Percentiles rank a stretch among this genome's conserved stretches.
Evolutionary conservation across 2,113 vertebrate genomes (phyloP).

Genomic region (Aldabrachelys gigantea): DNA sequence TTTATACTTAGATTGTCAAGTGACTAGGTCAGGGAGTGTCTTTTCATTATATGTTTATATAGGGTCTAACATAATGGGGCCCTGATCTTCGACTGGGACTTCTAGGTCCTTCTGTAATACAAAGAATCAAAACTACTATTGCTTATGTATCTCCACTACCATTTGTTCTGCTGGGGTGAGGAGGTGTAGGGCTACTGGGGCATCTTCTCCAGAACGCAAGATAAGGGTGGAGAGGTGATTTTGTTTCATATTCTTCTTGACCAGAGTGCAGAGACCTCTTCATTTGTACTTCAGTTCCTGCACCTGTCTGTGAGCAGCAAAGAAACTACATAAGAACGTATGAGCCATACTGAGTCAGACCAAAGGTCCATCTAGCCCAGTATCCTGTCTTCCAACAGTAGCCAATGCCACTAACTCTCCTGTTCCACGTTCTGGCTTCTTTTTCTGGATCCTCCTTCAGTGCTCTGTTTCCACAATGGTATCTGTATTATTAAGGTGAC

Average conservation of each 20-base stretch:
- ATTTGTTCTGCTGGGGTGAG: not conserved
- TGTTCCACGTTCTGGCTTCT: not conserved
- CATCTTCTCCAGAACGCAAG: not conserved
- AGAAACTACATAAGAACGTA: not conserved
- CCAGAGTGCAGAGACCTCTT: not conserved
- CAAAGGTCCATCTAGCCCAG: too few species aligned
- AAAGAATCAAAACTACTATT: not conserved
- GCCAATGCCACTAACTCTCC: not conserved
- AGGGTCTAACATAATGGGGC: rapidly evolving
- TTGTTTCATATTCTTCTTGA: not conserved
- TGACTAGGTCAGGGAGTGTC: not conserved
- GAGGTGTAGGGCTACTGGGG: not conserved
- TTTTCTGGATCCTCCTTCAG: not conserved
- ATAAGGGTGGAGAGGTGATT: not conserved
- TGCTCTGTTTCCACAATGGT: not conserved
- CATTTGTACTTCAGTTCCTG: not conserved
- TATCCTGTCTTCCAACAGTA: too few species aligned
- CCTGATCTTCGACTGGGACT: not conserved
- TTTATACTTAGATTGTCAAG: not conserved
- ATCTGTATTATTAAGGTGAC: not conserved
- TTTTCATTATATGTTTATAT: not conserved
- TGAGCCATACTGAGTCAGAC: too few species aligned
- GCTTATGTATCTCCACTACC: not conserved
- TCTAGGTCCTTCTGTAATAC: not conserved
- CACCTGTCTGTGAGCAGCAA: not conserved